Evolutionary conservation across 1,140 invertebrate genomes (phyloP), one percentile per base, ranked within the genome.

Genomic region (Oscheius sp.): DNA sequence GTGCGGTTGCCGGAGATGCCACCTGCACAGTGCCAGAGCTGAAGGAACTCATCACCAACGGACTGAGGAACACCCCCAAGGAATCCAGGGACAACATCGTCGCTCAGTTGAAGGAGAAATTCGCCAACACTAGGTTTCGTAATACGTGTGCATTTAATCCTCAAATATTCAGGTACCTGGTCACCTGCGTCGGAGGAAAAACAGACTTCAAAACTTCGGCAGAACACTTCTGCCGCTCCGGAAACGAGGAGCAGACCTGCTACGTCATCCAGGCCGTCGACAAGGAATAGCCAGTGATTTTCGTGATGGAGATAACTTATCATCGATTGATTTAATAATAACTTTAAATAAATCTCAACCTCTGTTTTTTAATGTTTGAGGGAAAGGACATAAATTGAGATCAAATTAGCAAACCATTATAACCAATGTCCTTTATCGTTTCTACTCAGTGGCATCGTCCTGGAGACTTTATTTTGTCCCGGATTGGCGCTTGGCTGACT

Each of bases 41-140:
- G 20, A 59, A 32, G 29, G 55, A 68, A n/a, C 58, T 68, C 35
- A 68, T 68, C 35, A 36, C 61, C 49, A 68, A 68, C 29, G 67
- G 67, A 35, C 23, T 68, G 18, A 31, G 67, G 29, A 68, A 49
- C 13, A 68, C 32, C 2, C 52, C 67, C 32, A 59, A 31, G 2
- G 67, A 68, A 20, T 68, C 67, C 34, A 31, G 67, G 42, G 67
- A 68, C 67, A 68, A 68, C 26, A 68, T 68, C 45, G 36, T 68
- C 4, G 67, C 67, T 18, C 36, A 32, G 15, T 28, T 68, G 13
- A 68, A 68, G 36, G 67, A 68, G 67, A 68, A 68, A 61, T 68
- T 58, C 35, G 35, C 52, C 42, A 55, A 66, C 13, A 42, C 42
- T 35, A 23, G 31, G 15, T 23, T 20, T n/a, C 7, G n/a, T 4